Conservation (phyloP, 53 echinoderm and acorn worm genomes). For the Luidia sarsii region DNA sequence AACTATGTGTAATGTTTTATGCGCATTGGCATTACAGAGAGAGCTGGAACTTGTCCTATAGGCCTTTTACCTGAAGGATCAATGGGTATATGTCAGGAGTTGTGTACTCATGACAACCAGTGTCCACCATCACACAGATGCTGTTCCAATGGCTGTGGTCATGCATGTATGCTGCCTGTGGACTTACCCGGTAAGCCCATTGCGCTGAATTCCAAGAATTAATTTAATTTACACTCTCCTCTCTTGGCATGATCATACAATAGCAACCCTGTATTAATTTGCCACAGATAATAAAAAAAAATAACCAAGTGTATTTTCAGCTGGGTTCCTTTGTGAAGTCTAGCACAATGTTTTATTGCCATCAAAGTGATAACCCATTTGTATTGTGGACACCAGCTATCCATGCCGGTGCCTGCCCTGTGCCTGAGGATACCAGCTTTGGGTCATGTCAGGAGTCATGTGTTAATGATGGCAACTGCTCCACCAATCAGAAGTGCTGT, state of each 20-base stretch:
- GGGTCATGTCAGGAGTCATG: conserved; percentile 68
- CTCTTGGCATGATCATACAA: too few species aligned
- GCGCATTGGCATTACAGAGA: background rate
- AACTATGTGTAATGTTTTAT: background rate
- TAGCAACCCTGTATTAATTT: too few species aligned
- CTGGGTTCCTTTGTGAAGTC: too few species aligned
- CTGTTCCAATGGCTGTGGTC: conserved; percentile 73
- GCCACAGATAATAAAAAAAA: too few species aligned
- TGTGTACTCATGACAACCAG: conserved; percentile 53
- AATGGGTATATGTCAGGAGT: conserved; percentile 56
- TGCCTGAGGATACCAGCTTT: background rate
- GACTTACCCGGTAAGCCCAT: conserved; percentile 4
- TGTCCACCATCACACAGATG: conserved; percentile 59
- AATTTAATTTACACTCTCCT: too few species aligned
- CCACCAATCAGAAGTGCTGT: conserved; percentile 62
- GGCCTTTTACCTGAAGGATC: conserved; percentile 46
- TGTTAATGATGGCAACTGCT: conserved; percentile 50
- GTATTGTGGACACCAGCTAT: too few species aligned
- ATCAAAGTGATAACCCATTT: too few species aligned
- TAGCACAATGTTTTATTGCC: too few species aligned
- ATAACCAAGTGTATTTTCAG: too few species aligned
- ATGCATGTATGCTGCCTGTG: conserved; percentile 36
- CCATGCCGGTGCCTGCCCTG: too few species aligned
- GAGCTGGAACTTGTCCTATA: conserved; percentile 46
- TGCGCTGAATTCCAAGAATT: too few species aligned